A percentile compares a stretch with the other conserved stretches of the same genome.
Evolutionary conservation across 2,113 vertebrate genomes (phyloP).

Genomic region (Sinocyclocheilus anshuiensis): DNA sequence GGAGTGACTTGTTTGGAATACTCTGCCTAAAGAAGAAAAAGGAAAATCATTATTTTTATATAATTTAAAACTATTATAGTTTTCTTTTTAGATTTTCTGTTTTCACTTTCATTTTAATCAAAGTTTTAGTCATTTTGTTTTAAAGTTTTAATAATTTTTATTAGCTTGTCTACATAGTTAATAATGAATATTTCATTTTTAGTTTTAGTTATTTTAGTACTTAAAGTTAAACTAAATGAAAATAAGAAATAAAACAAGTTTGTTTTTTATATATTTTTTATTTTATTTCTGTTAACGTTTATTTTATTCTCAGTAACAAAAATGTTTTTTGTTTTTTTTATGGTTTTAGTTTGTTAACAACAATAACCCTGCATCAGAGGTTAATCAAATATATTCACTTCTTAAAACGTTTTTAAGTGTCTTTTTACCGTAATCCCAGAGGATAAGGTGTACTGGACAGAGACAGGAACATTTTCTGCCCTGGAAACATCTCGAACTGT

Average conservation of each 20-base stretch:
- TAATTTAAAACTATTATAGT: too few species aligned
- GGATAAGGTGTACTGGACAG: slow-evolving; percentile 75
- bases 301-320: too few species aligned
- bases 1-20: slow-evolving; percentile 63
- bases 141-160: background rate
- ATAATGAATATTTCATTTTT: background rate
- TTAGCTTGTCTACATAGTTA: background rate
- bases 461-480: slow-evolving; percentile 68
- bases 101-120: background rate
- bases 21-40: slow-evolving; percentile 67
- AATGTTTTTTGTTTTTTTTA: too few species aligned
- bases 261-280: too few species aligned
- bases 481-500: slow-evolving; percentile 67
- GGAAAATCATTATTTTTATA: slow-evolving; percentile 8
- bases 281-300: too few species aligned
- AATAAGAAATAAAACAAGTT: too few species aligned
- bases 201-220: too few species aligned
- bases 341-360: too few species aligned
- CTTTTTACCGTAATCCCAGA: slow-evolving; percentile 43
- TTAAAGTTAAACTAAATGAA: too few species aligned
- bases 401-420: background rate
- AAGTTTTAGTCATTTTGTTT: background rate
- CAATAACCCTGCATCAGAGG: background rate
- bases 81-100: background rate
- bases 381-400: background rate